Evolutionary conservation across 2,888 invertebrate species (phyloP).

Genomic region (Trisateles emortualis): DNA sequence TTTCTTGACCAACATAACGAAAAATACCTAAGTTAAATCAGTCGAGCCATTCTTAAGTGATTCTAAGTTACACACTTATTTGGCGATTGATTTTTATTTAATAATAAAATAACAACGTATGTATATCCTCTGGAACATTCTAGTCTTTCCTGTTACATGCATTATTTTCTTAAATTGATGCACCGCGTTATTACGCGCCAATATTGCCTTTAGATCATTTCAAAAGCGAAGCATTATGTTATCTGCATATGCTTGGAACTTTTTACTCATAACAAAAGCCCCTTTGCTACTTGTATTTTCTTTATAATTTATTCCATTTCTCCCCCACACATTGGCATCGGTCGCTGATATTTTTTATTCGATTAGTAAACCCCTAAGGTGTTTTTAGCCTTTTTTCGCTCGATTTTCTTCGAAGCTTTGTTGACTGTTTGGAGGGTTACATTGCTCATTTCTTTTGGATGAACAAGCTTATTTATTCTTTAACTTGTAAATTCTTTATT

Average conservation of each 20-base stretch:
- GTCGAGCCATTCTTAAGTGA: too few species aligned
- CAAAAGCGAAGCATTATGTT: conserved; percentile 68
- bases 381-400: conserved; percentile 88
- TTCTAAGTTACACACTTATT: too few species aligned
- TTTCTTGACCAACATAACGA: too few species aligned
- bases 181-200: conserved; percentile 53
- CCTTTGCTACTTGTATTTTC: conserved; percentile 85
- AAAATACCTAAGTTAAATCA: too few species aligned
- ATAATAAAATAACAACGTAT: too few species aligned
- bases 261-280: conserved; percentile 80
- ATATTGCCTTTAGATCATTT: conserved; percentile 67
- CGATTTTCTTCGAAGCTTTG: conserved; percentile 87
- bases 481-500: conserved; percentile 43
- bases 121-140: conserved; percentile 11
- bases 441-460: conserved; percentile 85
- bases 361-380: conserved; percentile 88
- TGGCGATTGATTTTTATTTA: too few species aligned
- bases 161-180: conserved; percentile 48
- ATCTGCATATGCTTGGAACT: conserved; percentile 80
- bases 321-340: conserved; percentile 86
- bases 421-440: conserved; percentile 85
- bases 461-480: conserved; percentile 82
- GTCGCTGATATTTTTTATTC: conserved; percentile 88
- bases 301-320: conserved; percentile 86
- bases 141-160: conserved; percentile 24